phyloP scores from a whole-genome alignment of 2,888 invertebrate species.

The Drosophila demipolita region DNA sequence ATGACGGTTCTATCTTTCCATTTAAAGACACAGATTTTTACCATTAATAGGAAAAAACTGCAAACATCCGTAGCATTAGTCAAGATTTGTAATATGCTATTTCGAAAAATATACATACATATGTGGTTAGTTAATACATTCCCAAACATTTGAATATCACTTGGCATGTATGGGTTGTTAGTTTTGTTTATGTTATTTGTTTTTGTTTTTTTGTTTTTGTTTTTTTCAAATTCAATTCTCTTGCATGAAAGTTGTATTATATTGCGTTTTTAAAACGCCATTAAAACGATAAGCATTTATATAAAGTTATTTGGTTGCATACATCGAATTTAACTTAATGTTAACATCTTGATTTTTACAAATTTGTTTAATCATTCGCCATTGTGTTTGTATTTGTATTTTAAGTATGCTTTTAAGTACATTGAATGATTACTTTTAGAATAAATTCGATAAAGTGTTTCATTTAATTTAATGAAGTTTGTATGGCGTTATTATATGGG shows the following conservation, averaged over 20 bases:
- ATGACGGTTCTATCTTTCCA: conserved; percentile 1
- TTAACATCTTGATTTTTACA: conserved; percentile 41
- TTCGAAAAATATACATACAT: conserved; percentile 59
- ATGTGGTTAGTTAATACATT: conserved; percentile 45
- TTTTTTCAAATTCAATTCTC: conserved; percentile 73
- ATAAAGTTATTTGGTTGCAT: conserved; percentile 45
- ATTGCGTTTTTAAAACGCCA: conserved; percentile 68
- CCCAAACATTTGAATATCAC: conserved; percentile 73
- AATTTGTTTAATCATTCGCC: conserved; percentile 14
- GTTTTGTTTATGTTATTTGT: conserved; percentile 29
- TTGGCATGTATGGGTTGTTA: conserved; percentile 57
- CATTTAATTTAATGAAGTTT: conserved; percentile 37
- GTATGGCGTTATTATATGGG: conserved; percentile 37
- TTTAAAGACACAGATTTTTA: conserved; percentile 2
- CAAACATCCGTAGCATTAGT: conserved; percentile 35
- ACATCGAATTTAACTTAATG: conserved; percentile 33
- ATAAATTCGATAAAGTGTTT: conserved; percentile 62
- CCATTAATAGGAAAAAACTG: conserved; percentile 27
- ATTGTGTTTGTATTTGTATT: background rate
- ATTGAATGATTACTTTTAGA: conserved; percentile 56
- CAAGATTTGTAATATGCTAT: conserved; percentile 50
- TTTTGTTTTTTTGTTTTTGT: conserved; percentile 34
- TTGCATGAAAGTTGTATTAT: conserved; percentile 71
- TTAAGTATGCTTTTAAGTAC: conserved; percentile 24
- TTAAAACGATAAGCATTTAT: conserved; percentile 43